These are phyloP conservation scores for Amblyopsis rosae DNA, from an alignment of 2,113 vertebrate genomes.

Conservation along the genomic window DNA sequence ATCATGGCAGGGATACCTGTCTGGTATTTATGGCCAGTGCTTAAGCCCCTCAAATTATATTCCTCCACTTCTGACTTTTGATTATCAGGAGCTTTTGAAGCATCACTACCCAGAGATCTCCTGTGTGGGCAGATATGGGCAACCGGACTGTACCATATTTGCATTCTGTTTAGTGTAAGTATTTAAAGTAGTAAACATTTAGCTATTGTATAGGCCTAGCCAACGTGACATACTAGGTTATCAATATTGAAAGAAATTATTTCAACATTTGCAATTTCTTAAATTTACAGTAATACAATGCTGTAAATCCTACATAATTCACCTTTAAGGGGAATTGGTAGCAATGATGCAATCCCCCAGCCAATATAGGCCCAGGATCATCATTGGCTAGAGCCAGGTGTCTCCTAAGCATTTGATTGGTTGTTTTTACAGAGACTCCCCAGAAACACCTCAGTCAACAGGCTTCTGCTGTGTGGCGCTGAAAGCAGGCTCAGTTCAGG, in stretches of 20 bases:
- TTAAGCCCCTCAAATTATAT: background rate
- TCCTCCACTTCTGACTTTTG: background rate
- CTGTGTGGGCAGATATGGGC: conserved; percentile 76
- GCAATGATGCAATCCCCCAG: conserved; percentile 19
- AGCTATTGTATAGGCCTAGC: no score
- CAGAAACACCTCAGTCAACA: conserved; percentile 58
- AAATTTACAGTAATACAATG: background rate
- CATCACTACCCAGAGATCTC: conserved; percentile 83
- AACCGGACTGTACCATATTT: conserved; percentile 72
- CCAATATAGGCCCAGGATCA: background rate
- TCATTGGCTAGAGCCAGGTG: conserved; percentile 39
- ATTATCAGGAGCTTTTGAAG: conserved; percentile 73
- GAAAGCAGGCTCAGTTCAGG: conserved; percentile 60
- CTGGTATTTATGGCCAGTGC: background rate
- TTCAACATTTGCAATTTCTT: background rate
- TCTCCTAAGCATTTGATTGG: conserved; percentile 42
- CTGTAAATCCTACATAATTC: background rate
- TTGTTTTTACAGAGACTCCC: conserved; percentile 75
- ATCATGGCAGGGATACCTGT: background rate
- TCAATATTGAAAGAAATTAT: no score
- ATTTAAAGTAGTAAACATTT: background rate
- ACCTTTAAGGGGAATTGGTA: background rate
- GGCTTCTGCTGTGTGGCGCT: conserved; percentile 81
- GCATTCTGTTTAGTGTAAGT: conserved; percentile 83
- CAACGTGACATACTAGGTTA: no score